Evolutionary conservation across 1,140 invertebrate species (phyloP).

Genomic region (Scaptomyza graminum): DNA sequence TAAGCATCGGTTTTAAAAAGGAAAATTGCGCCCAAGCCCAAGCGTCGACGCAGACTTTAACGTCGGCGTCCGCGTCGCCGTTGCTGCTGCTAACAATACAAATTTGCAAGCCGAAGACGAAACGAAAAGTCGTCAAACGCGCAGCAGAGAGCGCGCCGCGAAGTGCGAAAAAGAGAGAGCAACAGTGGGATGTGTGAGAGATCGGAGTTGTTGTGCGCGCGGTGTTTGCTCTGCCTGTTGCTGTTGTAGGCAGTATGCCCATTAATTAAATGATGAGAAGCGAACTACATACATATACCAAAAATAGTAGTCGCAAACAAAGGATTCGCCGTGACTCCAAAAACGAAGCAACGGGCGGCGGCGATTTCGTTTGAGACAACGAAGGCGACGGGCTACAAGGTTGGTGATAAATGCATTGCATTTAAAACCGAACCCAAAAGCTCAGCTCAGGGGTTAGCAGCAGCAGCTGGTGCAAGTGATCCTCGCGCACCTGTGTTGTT

Average conservation of each 20-base stretch:
- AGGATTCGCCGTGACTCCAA: slow-evolving; percentile 30
- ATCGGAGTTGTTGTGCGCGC: not conserved
- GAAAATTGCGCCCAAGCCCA: slow-evolving; percentile 63
- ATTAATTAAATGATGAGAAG: slow-evolving; percentile 2
- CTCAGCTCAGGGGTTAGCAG: too few relatives aligned
- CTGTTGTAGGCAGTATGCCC: not conserved
- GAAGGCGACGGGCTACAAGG: not conserved
- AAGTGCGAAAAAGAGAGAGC: not conserved
- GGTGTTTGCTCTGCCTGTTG: slow-evolving; percentile 8
- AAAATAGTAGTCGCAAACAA: slow-evolving; percentile 32
- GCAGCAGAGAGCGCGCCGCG: slow-evolving; percentile 13
- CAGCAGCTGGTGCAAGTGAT: slow-evolving; percentile 25
- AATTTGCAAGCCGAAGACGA: slow-evolving; percentile 44
- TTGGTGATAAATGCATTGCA: slow-evolving; percentile 10
- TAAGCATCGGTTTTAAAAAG: slow-evolving; percentile 63
- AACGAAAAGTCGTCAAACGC: not conserved
- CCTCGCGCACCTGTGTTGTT: slow-evolving; percentile 12
- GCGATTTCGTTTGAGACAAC: too few relatives aligned
- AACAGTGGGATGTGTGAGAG: not conserved
- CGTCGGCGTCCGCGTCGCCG: slow-evolving; percentile 13
- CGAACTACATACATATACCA: slow-evolving; percentile 29
- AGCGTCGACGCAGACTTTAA: slow-evolving; percentile 27
- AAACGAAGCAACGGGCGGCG: not conserved
- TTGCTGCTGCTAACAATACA: slow-evolving; percentile 61
- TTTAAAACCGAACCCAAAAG: not conserved